phyloP scores from a whole-genome alignment of 1,140 invertebrate genomes.

The Drosophila carrolli region DNA sequence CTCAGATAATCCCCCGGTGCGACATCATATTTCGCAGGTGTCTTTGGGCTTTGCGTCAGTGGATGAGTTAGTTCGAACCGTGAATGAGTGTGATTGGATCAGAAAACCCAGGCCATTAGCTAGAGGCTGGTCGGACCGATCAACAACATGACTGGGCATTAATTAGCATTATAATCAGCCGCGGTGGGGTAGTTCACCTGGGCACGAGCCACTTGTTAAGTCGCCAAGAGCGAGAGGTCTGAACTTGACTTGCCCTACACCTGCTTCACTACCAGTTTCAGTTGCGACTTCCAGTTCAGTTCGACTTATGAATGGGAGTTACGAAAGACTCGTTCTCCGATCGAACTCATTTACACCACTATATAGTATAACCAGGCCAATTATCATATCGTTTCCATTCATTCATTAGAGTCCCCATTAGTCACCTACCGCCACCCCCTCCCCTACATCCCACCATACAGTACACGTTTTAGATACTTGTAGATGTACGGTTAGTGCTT shows the following conservation, averaged over 20 bases:
- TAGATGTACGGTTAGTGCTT: constrained; percentile 30
- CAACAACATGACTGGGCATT: constrained; percentile 58
- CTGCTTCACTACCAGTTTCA: constrained; percentile 24
- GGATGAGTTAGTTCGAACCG: constrained; percentile 30
- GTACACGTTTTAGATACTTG: constrained; percentile 10
- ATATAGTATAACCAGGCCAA: constrained; percentile 48
- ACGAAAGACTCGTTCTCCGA: constrained; percentile 39
- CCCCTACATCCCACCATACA: background rate
- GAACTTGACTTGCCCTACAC: constrained; percentile 70
- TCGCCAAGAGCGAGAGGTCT: constrained; percentile 13
- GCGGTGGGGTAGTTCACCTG: constrained; percentile 72
- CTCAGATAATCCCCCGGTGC: background rate
- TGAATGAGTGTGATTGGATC: constrained; percentile 46
- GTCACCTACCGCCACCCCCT: constrained; percentile 29
- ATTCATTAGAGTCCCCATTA: constrained; percentile 56
- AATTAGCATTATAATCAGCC: constrained; percentile 74
- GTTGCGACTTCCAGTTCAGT: constrained; percentile 3
- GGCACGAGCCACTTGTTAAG: constrained; percentile 73
- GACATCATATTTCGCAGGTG: constrained; percentile 43
- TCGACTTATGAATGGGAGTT: constrained; percentile 49
- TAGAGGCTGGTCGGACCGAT: constrained; percentile 6
- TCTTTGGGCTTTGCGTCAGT: constrained; percentile 35
- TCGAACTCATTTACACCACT: constrained; percentile 41
- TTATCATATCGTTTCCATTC: constrained; percentile 55
- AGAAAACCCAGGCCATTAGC: constrained; percentile 38